Conservation (phyloP, 2,113 vertebrate species). For the Podilymbus podiceps region DNA sequence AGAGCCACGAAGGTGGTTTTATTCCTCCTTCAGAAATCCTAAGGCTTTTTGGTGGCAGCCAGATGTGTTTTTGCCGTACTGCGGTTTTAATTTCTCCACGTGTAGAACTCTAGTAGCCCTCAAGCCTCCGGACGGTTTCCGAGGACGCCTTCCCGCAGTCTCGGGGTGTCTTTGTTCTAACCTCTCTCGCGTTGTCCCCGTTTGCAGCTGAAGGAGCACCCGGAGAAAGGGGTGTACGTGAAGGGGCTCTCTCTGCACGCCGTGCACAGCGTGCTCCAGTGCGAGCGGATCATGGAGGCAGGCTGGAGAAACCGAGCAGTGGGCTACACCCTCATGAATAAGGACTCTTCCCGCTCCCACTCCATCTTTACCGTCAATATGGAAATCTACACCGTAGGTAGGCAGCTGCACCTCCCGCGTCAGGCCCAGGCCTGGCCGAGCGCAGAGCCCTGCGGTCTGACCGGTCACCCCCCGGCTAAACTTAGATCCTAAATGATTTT, state of each 20-base stretch:
- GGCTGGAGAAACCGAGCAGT: conserved; percentile 87
- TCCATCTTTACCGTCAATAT: conserved; percentile 88
- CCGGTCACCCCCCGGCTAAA: background rate
- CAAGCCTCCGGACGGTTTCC: background rate
- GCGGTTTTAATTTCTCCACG: background rate
- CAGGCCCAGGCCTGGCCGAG: background rate
- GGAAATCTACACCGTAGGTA: conserved; percentile 84
- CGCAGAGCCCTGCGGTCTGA: fast-evolving
- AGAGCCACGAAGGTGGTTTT: background rate
- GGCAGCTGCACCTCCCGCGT: background rate
- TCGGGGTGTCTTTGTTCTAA: background rate
- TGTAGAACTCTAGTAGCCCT: fast-evolving
- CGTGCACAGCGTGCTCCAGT: conserved; percentile 80
- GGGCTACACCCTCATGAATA: conserved; percentile 88
- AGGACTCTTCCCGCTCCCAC: conserved; percentile 88
- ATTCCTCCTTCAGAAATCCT: background rate
- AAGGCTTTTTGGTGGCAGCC: background rate
- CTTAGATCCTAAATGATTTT: background rate
- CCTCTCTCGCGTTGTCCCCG: background rate
- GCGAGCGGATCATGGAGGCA: conserved; percentile 82
- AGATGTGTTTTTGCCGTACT: background rate
- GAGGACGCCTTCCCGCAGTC: fast-evolving
- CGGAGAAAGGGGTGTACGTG: conserved; percentile 80
- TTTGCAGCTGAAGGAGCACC: conserved; percentile 88
- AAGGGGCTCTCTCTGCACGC: conserved; percentile 87